Percentiles rank a stretch among this genome's conserved stretches.
phyloP scores from a whole-genome alignment of 2,113 vertebrate species.

The Hemicordylus capensis region DNA sequence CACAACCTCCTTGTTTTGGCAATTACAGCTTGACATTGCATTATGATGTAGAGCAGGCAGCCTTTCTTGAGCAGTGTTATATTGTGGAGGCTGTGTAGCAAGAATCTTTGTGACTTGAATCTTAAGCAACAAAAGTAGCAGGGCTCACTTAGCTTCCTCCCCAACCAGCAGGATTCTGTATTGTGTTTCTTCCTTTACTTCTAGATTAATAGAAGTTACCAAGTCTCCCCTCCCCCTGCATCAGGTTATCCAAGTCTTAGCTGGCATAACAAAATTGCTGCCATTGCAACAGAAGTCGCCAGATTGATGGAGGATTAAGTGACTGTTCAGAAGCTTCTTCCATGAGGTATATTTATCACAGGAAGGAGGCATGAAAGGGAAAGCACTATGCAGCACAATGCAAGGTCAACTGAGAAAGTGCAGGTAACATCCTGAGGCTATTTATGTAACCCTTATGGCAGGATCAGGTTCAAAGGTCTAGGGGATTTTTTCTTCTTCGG shows the following conservation, averaged over 20 bases:
- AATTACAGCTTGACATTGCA: not conserved
- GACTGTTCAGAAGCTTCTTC: not conserved
- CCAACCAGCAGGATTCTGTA: not conserved
- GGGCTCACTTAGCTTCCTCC: not conserved
- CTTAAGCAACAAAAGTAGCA: not conserved
- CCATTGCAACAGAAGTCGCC: not conserved
- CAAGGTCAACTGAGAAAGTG: not conserved
- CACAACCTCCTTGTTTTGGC: not conserved
- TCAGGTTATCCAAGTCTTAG: not conserved
- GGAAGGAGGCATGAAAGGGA: constrained; percentile 2
- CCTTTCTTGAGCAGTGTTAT: not conserved
- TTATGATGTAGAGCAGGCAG: not conserved
- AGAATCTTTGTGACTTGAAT: not conserved
- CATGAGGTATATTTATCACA: constrained; percentile 9
- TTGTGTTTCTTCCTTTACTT: not conserved
- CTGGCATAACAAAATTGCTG: not conserved
- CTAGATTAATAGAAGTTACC: not conserved
- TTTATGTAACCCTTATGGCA: not conserved
- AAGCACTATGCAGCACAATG: not conserved
- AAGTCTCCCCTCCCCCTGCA: not conserved
- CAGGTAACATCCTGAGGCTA: not conserved
- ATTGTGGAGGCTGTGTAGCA: not conserved
- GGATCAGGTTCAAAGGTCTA: not conserved
- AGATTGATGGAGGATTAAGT: not conserved
- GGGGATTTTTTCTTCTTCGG: not conserved